Percentiles rank a stretch among this genome's conserved stretches.
These are phyloP conservation scores for Alligator sinensis DNA, from an alignment of 2,113 vertebrate species.

Conservation along the genomic window DNA sequence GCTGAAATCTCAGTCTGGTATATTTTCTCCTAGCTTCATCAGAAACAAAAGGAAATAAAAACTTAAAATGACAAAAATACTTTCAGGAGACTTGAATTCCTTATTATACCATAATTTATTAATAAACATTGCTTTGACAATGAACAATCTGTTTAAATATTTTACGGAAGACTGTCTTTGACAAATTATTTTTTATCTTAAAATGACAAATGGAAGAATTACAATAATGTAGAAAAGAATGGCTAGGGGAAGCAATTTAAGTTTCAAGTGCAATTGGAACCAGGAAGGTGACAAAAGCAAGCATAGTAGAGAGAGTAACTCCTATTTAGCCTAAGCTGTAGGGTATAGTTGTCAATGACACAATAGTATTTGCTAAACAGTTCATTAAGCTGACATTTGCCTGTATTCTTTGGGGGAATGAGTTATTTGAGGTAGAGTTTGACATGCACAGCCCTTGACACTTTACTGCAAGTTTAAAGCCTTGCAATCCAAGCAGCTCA, in stretches of 20 bases:
- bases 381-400: slow-evolving; percentile 76
- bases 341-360: slow-evolving; percentile 65
- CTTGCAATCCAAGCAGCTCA: slow-evolving; percentile 72
- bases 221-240: slow-evolving; percentile 22
- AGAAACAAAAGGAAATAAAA: slow-evolving; percentile 33
- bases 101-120: slow-evolving; percentile 67
- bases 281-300: slow-evolving; percentile 53
- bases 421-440: slow-evolving; percentile 71
- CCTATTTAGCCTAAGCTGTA: slow-evolving; percentile 60
- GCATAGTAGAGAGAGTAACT: slow-evolving; percentile 39
- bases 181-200: slow-evolving; percentile 59
- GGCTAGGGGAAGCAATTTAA: slow-evolving; percentile 59
- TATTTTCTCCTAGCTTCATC: slow-evolving; percentile 11
- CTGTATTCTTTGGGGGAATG: slow-evolving; percentile 70
- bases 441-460: slow-evolving; percentile 75
- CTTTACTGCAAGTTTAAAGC: slow-evolving; percentile 75
- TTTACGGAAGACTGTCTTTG: slow-evolving; percentile 47
- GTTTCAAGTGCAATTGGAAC: slow-evolving; percentile 57
- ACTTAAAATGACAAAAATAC: slow-evolving; percentile 22
- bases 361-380: slow-evolving; percentile 74
- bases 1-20: neutral
- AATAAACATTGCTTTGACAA: slow-evolving; percentile 57
- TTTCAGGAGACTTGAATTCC: slow-evolving; percentile 45
- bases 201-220: slow-evolving; percentile 63
- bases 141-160: slow-evolving; percentile 69